These are phyloP conservation scores for Hippocampus abdominalis DNA, from an alignment of 2,113 vertebrate species.

Conservation along the genomic window DNA sequence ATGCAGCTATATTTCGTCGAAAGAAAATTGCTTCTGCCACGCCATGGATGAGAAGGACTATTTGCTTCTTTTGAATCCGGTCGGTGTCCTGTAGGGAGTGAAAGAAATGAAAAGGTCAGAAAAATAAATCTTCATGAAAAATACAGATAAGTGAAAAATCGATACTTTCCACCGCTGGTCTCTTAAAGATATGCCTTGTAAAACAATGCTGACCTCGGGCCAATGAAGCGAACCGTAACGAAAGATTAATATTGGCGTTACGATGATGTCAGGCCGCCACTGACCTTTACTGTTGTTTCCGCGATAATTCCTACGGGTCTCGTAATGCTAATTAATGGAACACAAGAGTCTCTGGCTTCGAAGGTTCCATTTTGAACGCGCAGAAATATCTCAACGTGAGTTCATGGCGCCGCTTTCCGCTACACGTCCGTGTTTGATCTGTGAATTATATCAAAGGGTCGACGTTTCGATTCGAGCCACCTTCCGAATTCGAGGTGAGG, in stretches of 20 bases:
- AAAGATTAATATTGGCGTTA: conserved; percentile 18
- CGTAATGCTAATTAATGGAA: background rate
- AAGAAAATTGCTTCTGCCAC: too few relatives aligned
- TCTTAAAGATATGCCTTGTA: conserved; percentile 4
- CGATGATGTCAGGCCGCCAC: conserved; percentile 5
- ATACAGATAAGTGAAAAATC: too few relatives aligned
- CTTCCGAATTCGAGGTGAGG: conserved; percentile 26
- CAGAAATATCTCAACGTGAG: background rate
- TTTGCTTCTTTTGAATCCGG: background rate
- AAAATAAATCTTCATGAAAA: background rate
- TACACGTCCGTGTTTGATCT: background rate
- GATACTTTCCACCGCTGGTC: too few relatives aligned
- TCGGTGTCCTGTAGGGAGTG: background rate
- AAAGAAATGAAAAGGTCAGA: background rate
- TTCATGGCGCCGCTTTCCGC: background rate
- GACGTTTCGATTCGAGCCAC: background rate
- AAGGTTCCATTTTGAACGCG: background rate
- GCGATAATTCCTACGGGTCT: background rate
- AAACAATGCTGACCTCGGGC: background rate
- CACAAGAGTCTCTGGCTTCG: background rate
- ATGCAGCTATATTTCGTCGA: too few relatives aligned
- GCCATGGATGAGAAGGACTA: too few relatives aligned
- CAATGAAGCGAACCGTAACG: conserved; percentile 9
- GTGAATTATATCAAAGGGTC: background rate
- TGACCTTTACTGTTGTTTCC: conserved; percentile 21